These are phyloP conservation scores for Cherax destructor DNA, from an alignment of 1,140 invertebrate genomes.

Conservation along the genomic window DNA sequence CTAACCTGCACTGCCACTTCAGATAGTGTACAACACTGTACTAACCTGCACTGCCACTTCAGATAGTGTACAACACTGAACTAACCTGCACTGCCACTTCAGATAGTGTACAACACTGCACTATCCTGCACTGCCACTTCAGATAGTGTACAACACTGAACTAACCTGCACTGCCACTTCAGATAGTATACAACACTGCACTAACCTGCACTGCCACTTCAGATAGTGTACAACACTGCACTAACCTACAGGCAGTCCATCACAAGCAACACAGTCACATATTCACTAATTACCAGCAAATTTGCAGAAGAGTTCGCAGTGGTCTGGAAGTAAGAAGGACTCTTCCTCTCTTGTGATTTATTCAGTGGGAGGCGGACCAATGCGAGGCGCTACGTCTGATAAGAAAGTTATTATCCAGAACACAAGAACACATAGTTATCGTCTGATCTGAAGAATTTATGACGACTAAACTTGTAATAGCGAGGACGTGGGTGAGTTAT, in stretches of 20 bases:
- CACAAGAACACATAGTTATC: constrained; percentile 29
- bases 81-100: no score
- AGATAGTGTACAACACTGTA: no score
- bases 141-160: no score
- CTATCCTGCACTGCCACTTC: no score
- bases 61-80: no score
- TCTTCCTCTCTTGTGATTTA: not conserved
- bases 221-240: no score
- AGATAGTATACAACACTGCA: no score
- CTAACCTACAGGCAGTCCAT: not conserved
- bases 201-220: no score
- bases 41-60: no score
- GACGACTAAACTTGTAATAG: constrained; percentile 40
- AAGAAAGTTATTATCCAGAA: constrained; percentile 38
- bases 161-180: no score
- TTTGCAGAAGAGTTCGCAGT: not conserved
- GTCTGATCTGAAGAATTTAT: constrained; percentile 46
- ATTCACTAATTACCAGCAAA: not conserved
- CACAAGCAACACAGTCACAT: not conserved
- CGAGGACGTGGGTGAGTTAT: constrained; percentile 16
- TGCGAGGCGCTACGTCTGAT: constrained; percentile 11
- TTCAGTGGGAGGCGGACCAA: not conserved
- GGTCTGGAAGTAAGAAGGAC: not conserved
- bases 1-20: no score
- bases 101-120: no score